Base-by-base conservation (phyloP, 2,797 vertebrate species). In the Squalus acanthias region DNA sequence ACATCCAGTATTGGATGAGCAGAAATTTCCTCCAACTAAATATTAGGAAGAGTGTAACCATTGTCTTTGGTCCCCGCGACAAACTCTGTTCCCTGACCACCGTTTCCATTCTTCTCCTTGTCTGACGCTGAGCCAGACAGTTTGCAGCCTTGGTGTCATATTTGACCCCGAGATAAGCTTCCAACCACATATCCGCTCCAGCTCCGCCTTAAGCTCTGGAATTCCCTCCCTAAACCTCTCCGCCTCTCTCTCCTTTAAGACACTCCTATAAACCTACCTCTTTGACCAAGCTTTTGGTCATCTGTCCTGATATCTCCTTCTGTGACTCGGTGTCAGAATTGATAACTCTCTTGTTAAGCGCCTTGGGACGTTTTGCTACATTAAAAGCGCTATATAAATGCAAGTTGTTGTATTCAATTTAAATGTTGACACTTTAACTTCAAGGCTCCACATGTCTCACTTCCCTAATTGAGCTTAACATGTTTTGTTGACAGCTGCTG, bases 401-500 rank as follows among this genome's bases (percentile, higher is more conserved):
- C 57, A 60, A n/a, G 39, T 39, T n/a, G 9, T 63, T 92, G 57
- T 33, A 60, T 92, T 92, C 89, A 65, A 1, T 33, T n/a, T 65
- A 65, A 60, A 6, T 88, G 4, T 57, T 60, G 63, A 15, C 60
- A 92, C 76, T 13, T 95, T 53, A 69, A 39, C 10, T 93, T 93
- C n/a, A 39, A 93, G 5, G 17, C 8, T 93, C n/a, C 17, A 39
- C 6, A 7, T 22, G 33, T 74, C 39, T 95, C 26, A 57, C 13
- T 96, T 95, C n/a, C 26, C 60, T 39, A 96, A 93, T 24, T 76
- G 46, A 95, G 67, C 65, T 29, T 20, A 97, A 97, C 9, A 97
- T 92, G 97, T 96, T 97, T 96, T 97, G 70, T 39, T 96, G 97
- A 70, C 97, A 99, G 99, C 98, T 99, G 87, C 97, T 99, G 97